These are phyloP conservation scores for Nipponacmea schrenckii DNA, from an alignment of 2,888 invertebrate genomes.

Conservation along the genomic window DNA sequence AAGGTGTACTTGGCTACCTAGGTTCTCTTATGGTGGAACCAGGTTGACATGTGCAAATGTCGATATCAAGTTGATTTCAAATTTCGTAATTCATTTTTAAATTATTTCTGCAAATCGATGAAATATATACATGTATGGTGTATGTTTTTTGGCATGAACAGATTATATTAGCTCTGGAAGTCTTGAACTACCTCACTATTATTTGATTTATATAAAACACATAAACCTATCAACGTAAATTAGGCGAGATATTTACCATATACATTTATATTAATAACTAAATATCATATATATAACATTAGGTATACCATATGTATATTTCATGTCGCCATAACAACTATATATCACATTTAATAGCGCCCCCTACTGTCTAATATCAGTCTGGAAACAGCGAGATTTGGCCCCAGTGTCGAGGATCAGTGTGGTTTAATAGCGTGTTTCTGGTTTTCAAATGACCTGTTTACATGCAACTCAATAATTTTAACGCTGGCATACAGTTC, in stretches of 20 bases:
- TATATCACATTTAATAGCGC: constrained; percentile 7
- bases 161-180: too few species aligned
- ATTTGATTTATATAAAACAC: too few species aligned
- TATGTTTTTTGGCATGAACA: too few species aligned
- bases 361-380: not conserved
- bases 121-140: too few species aligned
- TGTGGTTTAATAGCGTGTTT: not conserved
- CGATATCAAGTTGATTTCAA: too few species aligned
- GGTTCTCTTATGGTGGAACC: too few species aligned
- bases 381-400: constrained; percentile 5
- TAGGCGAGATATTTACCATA: not conserved
- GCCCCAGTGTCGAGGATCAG: not conserved
- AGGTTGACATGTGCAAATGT: too few species aligned
- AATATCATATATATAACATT: not conserved
- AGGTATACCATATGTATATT: not conserved
- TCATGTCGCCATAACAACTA: constrained; percentile 7
- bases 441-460: constrained; percentile 4
- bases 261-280: not conserved
- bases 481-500: too few species aligned
- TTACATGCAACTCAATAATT: not conserved
- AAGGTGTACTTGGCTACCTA: too few species aligned
- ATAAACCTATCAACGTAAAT: not conserved
- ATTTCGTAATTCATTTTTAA: too few species aligned
- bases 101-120: too few species aligned
- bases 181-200: too few species aligned